phyloP scores from a whole-genome alignment of 1,140 invertebrate species.

The Ceratina japonica region DNA sequence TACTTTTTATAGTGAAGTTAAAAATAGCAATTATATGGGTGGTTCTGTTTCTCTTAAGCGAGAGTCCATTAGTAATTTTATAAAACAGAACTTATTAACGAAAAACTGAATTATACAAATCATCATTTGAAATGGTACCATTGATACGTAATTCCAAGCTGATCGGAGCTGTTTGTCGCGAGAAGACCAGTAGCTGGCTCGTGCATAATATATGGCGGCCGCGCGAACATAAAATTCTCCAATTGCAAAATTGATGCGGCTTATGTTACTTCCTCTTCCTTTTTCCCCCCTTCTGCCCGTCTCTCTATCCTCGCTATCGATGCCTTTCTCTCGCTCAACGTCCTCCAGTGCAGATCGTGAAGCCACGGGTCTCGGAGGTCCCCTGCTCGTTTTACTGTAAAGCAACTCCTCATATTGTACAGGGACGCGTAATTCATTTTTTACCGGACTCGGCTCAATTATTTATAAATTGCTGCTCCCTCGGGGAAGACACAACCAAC shows the following conservation, averaged over 20 bases:
- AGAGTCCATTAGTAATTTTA: neutral
- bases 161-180: conserved; percentile 15
- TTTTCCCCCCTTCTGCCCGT: conserved; percentile 6
- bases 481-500: conserved; percentile 58
- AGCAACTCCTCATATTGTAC: conserved; percentile 80
- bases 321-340: neutral
- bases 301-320: conserved; percentile 2
- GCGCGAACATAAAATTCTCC: conserved; percentile 79
- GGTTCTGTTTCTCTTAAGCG: neutral
- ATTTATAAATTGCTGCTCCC: conserved; percentile 80
- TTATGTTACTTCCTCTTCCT: conserved; percentile 72
- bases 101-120: conserved; percentile 10
- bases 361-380: conserved; percentile 73
- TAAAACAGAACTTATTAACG: too few species aligned
- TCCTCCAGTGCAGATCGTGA: conserved; percentile 6
- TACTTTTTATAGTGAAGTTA: neutral
- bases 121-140: neutral
- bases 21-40: neutral
- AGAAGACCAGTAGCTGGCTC: conserved; percentile 48
- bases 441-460: conserved; percentile 80
- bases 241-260: conserved; percentile 80
- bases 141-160: neutral
- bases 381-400: conserved; percentile 77
- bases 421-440: conserved; percentile 80
- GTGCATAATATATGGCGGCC: conserved; percentile 76